Conservation (phyloP, 2,888 invertebrate species). For the Morpho helenor region DNA sequence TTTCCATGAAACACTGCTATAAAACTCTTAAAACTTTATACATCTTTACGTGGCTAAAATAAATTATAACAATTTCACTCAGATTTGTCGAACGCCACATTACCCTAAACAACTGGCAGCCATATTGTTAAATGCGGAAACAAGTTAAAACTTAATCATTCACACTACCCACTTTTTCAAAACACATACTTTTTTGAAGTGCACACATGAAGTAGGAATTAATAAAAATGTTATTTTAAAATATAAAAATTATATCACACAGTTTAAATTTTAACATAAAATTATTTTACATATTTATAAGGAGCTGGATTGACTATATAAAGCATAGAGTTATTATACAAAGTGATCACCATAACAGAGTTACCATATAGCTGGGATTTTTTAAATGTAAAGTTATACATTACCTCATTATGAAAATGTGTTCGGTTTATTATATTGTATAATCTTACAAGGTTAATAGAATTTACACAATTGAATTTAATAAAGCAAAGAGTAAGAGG, state of each 20-base stretch:
- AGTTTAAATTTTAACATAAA: conserved; percentile 4
- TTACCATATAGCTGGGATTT: conserved; percentile 19
- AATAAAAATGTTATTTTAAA: conserved; percentile 9
- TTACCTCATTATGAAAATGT: neutral
- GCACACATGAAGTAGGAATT: neutral
- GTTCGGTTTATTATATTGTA: too few relatives aligned
- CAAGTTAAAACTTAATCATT: conserved; percentile 42
- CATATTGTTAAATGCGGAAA: conserved; percentile 75
- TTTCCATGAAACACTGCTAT: conserved; percentile 73
- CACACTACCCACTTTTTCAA: conserved; percentile 32
- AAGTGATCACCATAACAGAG: conserved; percentile 26
- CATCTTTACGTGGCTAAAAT: conserved; percentile 71
- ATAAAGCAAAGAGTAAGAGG: too few relatives aligned
- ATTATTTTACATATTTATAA: conserved; percentile 18
- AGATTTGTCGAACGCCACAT: conserved; percentile 77
- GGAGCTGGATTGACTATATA: conserved; percentile 29
- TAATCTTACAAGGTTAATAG: too few relatives aligned
- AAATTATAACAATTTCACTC: conserved; percentile 74
- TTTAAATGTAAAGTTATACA: neutral
- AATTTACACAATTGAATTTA: too few relatives aligned
- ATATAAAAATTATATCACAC: conserved; percentile 1
- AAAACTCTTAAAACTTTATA: conserved; percentile 70
- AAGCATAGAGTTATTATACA: neutral
- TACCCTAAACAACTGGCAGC: conserved; percentile 79
- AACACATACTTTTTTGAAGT: neutral